Conservation (phyloP, 2,113 vertebrate species). For the Apteryx owenii region DNA sequence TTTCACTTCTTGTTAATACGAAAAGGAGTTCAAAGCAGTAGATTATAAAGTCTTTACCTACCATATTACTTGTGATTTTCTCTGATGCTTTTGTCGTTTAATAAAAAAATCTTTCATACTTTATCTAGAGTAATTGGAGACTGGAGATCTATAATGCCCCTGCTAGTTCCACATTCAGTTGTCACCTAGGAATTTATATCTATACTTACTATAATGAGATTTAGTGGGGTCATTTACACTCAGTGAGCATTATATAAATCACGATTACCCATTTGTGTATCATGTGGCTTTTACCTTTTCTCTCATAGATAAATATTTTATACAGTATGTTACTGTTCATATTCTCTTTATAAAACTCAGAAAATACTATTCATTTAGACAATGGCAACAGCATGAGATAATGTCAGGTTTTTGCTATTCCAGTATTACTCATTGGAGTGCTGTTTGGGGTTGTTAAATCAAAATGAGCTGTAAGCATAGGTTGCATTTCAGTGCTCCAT, state of each 20-base stretch:
- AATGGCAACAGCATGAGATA: background rate
- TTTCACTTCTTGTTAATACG: slow-evolving; percentile 32
- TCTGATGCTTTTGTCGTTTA: slow-evolving; percentile 20
- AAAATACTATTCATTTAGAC: slow-evolving; percentile 34
- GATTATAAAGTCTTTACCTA: slow-evolving; percentile 55
- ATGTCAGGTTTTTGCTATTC: background rate
- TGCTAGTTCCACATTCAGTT: slow-evolving; percentile 52
- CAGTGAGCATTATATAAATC: slow-evolving; percentile 53
- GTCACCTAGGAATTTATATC: slow-evolving; percentile 64
- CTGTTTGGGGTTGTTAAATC: slow-evolving; percentile 29
- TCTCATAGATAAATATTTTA: background rate
- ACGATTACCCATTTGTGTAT: slow-evolving; percentile 6
- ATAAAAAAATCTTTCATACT: slow-evolving; percentile 31
- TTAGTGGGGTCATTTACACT: slow-evolving; percentile 52
- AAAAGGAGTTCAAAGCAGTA: slow-evolving; percentile 33
- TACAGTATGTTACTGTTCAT: background rate
- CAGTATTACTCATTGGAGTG: slow-evolving; percentile 4
- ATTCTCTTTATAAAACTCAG: slow-evolving; percentile 16
- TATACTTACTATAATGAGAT: slow-evolving; percentile 64
- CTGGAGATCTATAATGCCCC: slow-evolving; percentile 42
- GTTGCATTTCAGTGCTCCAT: slow-evolving; percentile 2
- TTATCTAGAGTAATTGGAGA: slow-evolving; percentile 48
- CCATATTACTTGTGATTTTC: background rate
- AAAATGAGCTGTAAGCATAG: background rate
- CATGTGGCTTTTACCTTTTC: slow-evolving; percentile 12